Evolutionary conservation across 2,888 invertebrate species (phyloP).

Genomic region (Epinotia brunnichana): DNA sequence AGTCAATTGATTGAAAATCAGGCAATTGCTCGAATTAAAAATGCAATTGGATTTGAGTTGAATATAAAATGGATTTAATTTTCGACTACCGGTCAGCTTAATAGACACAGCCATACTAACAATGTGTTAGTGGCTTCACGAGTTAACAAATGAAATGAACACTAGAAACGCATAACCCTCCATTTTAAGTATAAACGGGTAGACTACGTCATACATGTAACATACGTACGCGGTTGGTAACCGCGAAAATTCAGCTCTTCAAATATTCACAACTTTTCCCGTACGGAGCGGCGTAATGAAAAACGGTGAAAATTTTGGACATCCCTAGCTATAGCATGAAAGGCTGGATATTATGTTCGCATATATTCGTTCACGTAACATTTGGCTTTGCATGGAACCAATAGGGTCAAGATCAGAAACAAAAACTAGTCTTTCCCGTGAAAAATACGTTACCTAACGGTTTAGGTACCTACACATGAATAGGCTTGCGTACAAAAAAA

Average conservation of each 20-base stretch:
- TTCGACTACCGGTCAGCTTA: neutral
- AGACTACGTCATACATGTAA: neutral
- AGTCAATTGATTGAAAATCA: neutral
- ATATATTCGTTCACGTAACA: neutral
- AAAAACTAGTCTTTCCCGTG: too few species aligned
- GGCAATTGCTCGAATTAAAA: neutral
- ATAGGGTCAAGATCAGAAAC: too few species aligned
- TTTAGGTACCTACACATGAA: too few species aligned
- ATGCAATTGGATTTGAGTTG: neutral
- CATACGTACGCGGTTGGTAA: conserved; percentile 50
- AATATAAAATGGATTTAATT: neutral
- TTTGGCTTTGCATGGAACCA: too few species aligned
- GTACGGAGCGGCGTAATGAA: conserved; percentile 51
- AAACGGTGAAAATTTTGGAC: conserved; percentile 37
- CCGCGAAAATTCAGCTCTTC: conserved; percentile 60
- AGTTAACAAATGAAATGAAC: neutral
- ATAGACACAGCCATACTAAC: neutral
- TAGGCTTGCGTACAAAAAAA: too few species aligned
- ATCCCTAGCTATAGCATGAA: conserved; percentile 15
- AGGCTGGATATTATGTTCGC: neutral
- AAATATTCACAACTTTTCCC: conserved; percentile 68
- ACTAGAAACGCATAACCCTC: neutral
- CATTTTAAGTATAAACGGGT: neutral
- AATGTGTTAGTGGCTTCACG: neutral
- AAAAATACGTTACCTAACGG: too few species aligned